phyloP scores from a whole-genome alignment of 1,140 invertebrate genomes.

The Dryas iulia region DNA sequence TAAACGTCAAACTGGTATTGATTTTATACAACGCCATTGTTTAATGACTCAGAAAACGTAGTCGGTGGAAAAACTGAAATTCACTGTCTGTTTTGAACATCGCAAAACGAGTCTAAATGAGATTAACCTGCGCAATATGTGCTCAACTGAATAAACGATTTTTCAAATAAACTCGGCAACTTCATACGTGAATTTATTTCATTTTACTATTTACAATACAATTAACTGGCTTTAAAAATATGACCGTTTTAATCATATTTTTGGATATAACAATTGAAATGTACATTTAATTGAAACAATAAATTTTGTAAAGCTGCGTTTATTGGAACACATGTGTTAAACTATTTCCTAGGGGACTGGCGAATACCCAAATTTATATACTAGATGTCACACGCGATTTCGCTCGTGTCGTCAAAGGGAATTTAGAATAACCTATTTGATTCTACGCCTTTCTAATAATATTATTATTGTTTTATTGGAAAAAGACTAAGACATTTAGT shows the following conservation, averaged over 20 bases:
- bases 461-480: no score
- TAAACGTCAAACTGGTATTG: constrained; percentile 24
- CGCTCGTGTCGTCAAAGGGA: no score
- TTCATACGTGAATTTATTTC: neutral
- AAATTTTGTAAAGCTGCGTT: neutral
- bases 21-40: constrained; percentile 53
- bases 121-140: neutral
- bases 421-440: no score
- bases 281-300: neutral
- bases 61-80: constrained; percentile 44
- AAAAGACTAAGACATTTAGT: no score
- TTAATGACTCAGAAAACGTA: constrained; percentile 54
- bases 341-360: neutral
- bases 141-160: neutral
- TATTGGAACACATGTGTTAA: neutral
- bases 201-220: neutral
- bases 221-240: neutral
- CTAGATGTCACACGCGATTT: no score
- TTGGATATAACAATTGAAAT: neutral
- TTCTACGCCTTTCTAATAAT: no score
- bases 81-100: constrained; percentile 47
- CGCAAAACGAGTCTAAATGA: neutral
- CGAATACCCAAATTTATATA: neutral
- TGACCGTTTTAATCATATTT: no score
- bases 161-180: neutral